Base-by-base conservation (phyloP, 1,140 invertebrate species). In the Ips typographus region DNA sequence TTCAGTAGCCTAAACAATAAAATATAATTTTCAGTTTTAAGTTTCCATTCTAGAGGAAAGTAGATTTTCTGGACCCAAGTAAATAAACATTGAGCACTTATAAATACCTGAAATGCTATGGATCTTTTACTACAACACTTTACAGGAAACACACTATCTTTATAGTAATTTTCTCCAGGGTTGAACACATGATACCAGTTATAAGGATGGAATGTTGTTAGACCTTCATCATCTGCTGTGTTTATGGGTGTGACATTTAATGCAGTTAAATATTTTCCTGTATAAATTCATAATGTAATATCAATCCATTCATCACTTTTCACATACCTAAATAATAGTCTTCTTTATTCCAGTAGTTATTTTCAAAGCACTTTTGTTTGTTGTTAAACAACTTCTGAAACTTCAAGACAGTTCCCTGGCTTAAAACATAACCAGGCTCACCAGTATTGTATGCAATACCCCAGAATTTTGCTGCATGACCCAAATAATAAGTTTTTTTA, bases 71-170 rank as follows among this genome's bases (percentile, higher is more conserved):
- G 22, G 22, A 22, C 22, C 22, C 22, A 22, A 22, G 22, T 22
- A 22, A 22, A 22, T 22, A 22, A 22, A 22, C 22, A 22, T 22
- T 22, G 22, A 22, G 22, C 0, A 22, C 22, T 22, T 22, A 22
- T 22, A 22, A 22, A 22, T 22, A 77, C 77, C 65, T 79, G 73
- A 59, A 79, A 79, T 38, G 76, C 73, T 41, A 79, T 73, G 7
- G 75, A 71, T 39, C 72, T 53, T 36, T 64, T 73, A 70, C 77
- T 79, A 66, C 77, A 79, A 71, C 77, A 79, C 51, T 67, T 73
- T n/a, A 70, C 58, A 22, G 76, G 74, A 73, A 73, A 78, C 5
- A 75, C 49, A 59, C 72, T 76, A 38, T 53, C 56, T 65, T 72
- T 73, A 56, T 76, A 74, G 60, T 76, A 71, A 70, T 59, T 73